Evolutionary conservation across 2,797 vertebrate species (phyloP).

Genomic region (Cuculus canorus): DNA sequence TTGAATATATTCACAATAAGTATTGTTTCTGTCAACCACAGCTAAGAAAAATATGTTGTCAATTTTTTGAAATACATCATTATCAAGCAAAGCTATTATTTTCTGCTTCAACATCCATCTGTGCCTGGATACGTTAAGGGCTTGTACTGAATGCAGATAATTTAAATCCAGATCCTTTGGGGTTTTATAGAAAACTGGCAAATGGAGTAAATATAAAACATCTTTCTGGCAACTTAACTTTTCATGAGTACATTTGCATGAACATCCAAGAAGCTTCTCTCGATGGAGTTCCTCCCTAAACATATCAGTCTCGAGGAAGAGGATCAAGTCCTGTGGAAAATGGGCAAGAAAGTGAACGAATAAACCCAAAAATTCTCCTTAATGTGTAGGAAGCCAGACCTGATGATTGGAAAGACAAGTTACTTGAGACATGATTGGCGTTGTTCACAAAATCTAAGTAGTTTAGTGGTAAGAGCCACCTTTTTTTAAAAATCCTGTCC

Average conservation of each 20-base stretch:
- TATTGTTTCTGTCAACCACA: neutral
- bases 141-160: neutral
- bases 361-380: neutral
- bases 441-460: neutral
- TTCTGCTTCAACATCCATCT: slow-evolving; percentile 1
- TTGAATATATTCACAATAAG: neutral
- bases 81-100: neutral
- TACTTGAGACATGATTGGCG: neutral
- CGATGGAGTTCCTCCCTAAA: neutral
- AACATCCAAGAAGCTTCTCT: slow-evolving; percentile 14
- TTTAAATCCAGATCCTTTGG: neutral
- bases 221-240: neutral
- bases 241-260: neutral
- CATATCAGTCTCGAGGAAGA: neutral
- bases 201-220: slow-evolving; percentile 5
- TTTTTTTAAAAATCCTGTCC: neutral
- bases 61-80: neutral
- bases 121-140: neutral
- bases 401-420: neutral
- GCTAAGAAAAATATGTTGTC: neutral
- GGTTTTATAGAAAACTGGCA: slow-evolving; percentile 29
- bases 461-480: neutral
- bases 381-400: neutral
- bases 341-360: neutral
- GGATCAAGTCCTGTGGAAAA: slow-evolving; percentile 18